Evolutionary conservation across 2,888 invertebrate genomes (phyloP).

Genomic region (Enchytraeus crypticus): DNA sequence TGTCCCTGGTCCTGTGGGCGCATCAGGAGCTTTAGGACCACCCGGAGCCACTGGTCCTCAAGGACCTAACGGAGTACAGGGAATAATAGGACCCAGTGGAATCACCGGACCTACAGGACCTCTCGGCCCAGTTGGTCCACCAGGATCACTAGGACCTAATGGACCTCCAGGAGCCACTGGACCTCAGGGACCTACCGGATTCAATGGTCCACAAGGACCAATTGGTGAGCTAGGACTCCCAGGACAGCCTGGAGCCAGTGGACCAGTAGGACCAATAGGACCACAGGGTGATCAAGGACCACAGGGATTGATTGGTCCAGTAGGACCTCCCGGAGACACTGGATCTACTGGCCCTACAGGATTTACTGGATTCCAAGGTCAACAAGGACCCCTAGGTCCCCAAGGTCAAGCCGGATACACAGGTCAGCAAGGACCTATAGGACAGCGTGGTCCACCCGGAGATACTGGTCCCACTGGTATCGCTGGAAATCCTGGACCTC

Average conservation of each 20-base stretch:
- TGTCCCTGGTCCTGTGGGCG: not conserved
- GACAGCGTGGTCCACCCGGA: constrained; percentile 18
- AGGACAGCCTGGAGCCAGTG: constrained; percentile 12
- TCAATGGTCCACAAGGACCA: constrained; percentile 6
- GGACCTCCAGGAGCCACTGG: constrained; percentile 11
- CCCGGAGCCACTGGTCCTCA: not conserved
- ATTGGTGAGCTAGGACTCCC: constrained; percentile 4
- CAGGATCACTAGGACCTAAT: constrained; percentile 8
- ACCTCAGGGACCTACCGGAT: constrained; percentile 3
- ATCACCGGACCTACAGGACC: constrained; percentile 2
- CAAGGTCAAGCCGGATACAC: not conserved
- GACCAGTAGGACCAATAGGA: constrained; percentile 12
- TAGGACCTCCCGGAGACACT: constrained; percentile 15
- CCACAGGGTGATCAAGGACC: constrained; percentile 7
- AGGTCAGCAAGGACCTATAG: constrained; percentile 7
- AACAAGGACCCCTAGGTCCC: constrained; percentile 1
- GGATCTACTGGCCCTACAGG: constrained; percentile 12
- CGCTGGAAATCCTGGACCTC: constrained; percentile 11
- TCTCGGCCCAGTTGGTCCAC: constrained; percentile 6
- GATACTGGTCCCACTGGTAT: constrained; percentile 16
- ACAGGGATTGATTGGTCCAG: constrained; percentile 6
- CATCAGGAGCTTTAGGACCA: constrained; percentile 2
- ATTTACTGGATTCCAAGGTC: not conserved
- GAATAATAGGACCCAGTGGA: constrained; percentile 6
- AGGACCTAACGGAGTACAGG: constrained; percentile 1